These are phyloP conservation scores for Elachura formosa DNA, from an alignment of 2,113 vertebrate species.

Conservation along the genomic window DNA sequence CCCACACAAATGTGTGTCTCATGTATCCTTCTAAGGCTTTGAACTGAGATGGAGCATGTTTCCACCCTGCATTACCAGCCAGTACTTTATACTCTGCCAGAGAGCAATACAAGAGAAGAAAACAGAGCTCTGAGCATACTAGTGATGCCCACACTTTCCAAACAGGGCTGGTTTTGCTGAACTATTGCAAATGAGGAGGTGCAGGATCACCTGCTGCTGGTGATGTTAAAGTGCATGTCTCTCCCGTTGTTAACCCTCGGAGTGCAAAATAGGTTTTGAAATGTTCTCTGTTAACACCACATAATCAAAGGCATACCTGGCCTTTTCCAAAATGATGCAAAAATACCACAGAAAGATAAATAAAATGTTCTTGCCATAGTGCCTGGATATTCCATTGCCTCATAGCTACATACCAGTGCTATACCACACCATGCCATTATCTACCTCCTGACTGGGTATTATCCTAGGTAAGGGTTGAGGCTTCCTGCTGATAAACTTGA, in stretches of 20 bases:
- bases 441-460: not conserved
- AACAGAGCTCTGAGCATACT: not conserved
- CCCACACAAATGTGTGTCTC: not conserved
- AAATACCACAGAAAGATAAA: constrained; percentile 28
- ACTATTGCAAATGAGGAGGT: not conserved
- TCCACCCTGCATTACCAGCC: not conserved
- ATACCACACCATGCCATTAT: not conserved
- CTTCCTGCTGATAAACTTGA: not conserved
- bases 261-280: not conserved
- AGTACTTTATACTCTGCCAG: not conserved
- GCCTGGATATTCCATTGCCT: not conserved
- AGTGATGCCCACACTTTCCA: not conserved
- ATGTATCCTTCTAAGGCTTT: not conserved
- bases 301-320: not conserved
- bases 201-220: not conserved
- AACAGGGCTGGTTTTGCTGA: not conserved
- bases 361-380: not conserved
- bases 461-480: not conserved
- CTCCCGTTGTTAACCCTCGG: not conserved
- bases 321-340: not conserved
- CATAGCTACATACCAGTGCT: not conserved
- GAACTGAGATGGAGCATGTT: not conserved
- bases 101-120: not conserved
- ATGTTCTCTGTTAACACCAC: not conserved
- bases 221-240: not conserved